Percentiles rank a stretch among this genome's conserved stretches.
These are phyloP conservation scores for Pipa parva DNA, from an alignment of 2,113 vertebrate genomes.

Conservation along the genomic window DNA sequence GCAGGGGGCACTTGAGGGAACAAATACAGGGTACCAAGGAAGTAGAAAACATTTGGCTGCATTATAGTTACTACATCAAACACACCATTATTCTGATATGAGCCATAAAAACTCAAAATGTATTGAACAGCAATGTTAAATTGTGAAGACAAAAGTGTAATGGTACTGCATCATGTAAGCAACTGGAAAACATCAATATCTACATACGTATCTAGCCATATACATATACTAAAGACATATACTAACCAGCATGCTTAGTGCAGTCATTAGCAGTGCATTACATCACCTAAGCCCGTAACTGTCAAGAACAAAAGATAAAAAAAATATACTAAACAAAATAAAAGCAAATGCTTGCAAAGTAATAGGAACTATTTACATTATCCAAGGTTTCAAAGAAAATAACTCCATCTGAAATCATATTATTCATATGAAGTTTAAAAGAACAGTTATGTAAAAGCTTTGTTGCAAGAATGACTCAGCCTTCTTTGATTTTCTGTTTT, in stretches of 20 bases:
- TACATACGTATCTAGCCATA: too few species aligned
- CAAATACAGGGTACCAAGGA: too few species aligned
- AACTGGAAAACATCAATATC: neutral
- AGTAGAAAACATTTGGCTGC: too few species aligned
- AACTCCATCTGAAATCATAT: constrained; percentile 8
- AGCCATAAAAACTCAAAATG: too few species aligned
- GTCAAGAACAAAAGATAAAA: constrained; percentile 49
- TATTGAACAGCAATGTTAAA: too few species aligned
- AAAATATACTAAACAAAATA: constrained; percentile 33
- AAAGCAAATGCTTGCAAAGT: constrained; percentile 36
- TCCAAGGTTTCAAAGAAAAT: constrained; percentile 36
- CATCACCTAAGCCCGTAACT: constrained; percentile 60
- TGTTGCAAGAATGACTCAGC: constrained; percentile 26
- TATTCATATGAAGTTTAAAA: constrained; percentile 32
- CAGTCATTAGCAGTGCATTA: constrained; percentile 47
- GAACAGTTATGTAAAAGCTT: constrained; percentile 30
- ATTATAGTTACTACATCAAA: too few species aligned
- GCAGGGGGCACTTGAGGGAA: too few species aligned
- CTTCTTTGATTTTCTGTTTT: constrained; percentile 48
- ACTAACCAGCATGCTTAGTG: constrained; percentile 51
- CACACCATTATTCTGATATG: too few species aligned
- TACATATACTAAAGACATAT: neutral
- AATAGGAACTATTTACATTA: constrained; percentile 36
- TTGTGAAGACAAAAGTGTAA: too few species aligned
- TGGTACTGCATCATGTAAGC: neutral